Evolutionary conservation across 2,113 vertebrate genomes (phyloP), one percentile per base, ranked within the genome.

Genomic region (Colius striatus): DNA sequence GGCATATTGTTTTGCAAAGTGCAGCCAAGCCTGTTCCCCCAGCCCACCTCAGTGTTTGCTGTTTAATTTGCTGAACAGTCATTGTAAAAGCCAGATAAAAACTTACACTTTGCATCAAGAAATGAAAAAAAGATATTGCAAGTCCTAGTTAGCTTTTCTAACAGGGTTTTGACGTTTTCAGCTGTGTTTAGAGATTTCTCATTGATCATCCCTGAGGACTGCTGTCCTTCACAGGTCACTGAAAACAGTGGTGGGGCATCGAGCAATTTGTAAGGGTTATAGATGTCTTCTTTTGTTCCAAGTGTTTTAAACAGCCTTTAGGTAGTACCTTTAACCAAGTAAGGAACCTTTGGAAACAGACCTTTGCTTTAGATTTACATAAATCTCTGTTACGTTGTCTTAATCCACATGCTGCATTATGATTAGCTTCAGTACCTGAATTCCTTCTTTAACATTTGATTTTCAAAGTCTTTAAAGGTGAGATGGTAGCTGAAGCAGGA

Each of bases 141-240:
- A 48, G 30, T 61, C 34, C 29, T 68, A 26, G n/a, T 80, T 77
- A 73, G 50, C 38, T 82, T 60, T 89, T 81, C 47, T 72, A 55
- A 36, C 72, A 53, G 32, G 34, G 16, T 70, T 95, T 86, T 83
- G 63, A 76, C 55, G 19, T 79, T 79, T 78, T 90, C 78, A 76
- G 61, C 67, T 84, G 17, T 63, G 41, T 92, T 89, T 53, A 90
- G 79, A 80, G 65, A 76, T 85, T 80, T 74, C 62, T 87, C 20
- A 87, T 80, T 87, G 73, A 91, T 87, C 3, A 1, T 30, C 47
- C 67, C 19, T 41, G 76, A 90, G 38, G 79, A 75, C 41, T 70
- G 72, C 54, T 87, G 73, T 92, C 92, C 91, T 96, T 96, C 85
- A 87, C 2, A 45, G 85, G 63, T 93, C 82, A 83, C 38, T 93